A percentile compares a stretch with the other conserved stretches of the same genome.
Evolutionary conservation across 1,140 invertebrate genomes (phyloP).

Genomic region (Nomia melanderi): DNA sequence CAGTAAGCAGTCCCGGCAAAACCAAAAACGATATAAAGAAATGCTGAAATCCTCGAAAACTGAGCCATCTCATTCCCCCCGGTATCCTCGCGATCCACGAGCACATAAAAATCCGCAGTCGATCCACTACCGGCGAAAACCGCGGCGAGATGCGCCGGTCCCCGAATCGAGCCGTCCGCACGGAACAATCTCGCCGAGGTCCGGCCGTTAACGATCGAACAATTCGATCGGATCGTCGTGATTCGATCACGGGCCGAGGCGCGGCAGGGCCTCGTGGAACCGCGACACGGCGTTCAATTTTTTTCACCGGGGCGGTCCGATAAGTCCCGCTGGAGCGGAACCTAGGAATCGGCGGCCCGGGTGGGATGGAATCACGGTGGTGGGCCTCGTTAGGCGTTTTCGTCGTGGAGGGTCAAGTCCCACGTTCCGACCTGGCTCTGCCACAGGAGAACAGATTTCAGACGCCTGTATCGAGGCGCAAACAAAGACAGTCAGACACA

Average conservation of each 20-base stretch:
- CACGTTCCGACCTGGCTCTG: constrained; percentile 29
- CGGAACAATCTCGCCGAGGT: no score
- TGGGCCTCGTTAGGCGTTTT: constrained; percentile 63
- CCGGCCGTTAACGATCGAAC: no score
- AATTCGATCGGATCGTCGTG: background rate
- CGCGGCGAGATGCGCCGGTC: no score
- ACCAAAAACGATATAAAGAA: no score
- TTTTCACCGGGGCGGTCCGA: background rate
- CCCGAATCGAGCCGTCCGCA: no score
- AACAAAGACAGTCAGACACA: no score
- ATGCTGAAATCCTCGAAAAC: no score
- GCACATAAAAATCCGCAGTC: no score
- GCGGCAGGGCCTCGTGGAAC: background rate
- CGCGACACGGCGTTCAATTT: background rate
- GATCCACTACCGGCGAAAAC: no score
- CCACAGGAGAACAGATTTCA: background rate
- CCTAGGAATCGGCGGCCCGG: constrained; percentile 48
- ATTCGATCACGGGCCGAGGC: background rate
- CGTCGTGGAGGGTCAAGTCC: constrained; percentile 64
- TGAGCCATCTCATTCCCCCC: no score
- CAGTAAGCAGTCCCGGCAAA: no score
- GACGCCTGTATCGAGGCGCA: background rate
- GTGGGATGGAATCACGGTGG: constrained; percentile 63
- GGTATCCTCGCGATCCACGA: no score
- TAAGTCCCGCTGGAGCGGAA: constrained; percentile 35